Evolutionary conservation across 2,113 vertebrate genomes (phyloP).

Genomic region (Rhinolophus sinicus): DNA sequence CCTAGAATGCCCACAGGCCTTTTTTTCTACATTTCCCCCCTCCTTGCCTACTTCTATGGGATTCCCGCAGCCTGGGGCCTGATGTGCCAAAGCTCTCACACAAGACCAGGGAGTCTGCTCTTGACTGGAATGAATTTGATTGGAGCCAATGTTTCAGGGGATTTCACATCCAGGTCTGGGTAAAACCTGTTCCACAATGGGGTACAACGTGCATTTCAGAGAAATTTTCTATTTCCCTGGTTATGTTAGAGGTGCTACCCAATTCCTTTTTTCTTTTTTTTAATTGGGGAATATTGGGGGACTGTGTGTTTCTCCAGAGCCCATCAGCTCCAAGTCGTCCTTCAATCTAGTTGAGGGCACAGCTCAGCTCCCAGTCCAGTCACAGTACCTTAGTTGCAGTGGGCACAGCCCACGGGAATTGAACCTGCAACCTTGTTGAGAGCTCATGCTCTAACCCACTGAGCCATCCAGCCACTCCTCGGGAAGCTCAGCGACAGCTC

Average conservation of each 20-base stretch:
- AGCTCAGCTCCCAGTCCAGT: too few species aligned
- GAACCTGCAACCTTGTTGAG: too few species aligned
- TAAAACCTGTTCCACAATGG: neutral
- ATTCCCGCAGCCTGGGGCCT: neutral
- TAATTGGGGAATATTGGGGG: too few species aligned
- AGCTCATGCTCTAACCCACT: too few species aligned
- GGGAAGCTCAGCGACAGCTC: too few species aligned
- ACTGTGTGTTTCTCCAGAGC: too few species aligned
- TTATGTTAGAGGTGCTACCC: neutral
- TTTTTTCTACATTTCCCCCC: neutral
- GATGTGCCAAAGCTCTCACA: neutral
- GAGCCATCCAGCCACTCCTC: too few species aligned
- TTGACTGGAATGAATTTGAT: neutral
- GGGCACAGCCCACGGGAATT: too few species aligned
- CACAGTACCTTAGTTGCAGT: too few species aligned
- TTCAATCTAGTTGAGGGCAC: too few species aligned
- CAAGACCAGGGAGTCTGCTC: neutral
- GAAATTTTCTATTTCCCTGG: neutral
- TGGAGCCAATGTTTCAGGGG: neutral
- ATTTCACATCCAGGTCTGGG: neutral
- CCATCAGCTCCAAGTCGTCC: too few species aligned
- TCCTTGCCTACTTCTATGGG: neutral
- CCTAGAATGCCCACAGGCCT: neutral
- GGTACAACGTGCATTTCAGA: neutral
- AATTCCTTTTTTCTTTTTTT: neutral